Conservation (phyloP, 2,888 invertebrate species). For the Orthosia gracilis region DNA sequence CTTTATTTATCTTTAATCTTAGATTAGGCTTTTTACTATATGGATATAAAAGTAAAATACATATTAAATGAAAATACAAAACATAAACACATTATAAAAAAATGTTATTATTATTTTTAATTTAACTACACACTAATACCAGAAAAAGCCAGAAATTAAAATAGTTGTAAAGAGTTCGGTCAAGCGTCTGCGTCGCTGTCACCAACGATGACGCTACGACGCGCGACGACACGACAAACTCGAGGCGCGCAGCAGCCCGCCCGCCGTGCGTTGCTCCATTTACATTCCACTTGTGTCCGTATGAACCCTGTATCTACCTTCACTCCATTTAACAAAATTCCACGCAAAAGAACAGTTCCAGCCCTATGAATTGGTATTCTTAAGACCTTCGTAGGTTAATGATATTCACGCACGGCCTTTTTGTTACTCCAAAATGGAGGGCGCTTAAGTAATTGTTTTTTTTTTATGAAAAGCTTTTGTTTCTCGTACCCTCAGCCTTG, state of each 20-base stretch:
- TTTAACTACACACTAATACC: constrained; percentile 33
- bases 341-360: constrained; percentile 55
- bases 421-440: constrained; percentile 49
- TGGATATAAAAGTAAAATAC: constrained; percentile 31
- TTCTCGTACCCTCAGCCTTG: constrained; percentile 35
- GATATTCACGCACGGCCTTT: constrained; percentile 60
- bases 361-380: constrained; percentile 59
- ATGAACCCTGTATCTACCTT: constrained; percentile 61
- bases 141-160: constrained; percentile 48
- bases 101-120: neutral
- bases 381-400: constrained; percentile 55
- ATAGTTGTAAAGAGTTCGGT: constrained; percentile 71
- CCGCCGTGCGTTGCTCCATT: constrained; percentile 69
- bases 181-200: constrained; percentile 68
- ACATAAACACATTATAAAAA: neutral
- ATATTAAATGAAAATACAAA: constrained; percentile 1
- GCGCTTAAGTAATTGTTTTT: constrained; percentile 65
- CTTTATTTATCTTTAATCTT: constrained; percentile 36
- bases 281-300: constrained; percentile 70
- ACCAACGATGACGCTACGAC: constrained; percentile 4
- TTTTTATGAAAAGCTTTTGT: constrained; percentile 64
- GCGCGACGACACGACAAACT: constrained; percentile 60
- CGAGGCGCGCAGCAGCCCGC: constrained; percentile 43
- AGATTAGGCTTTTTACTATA: constrained; percentile 33
- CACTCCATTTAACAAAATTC: constrained; percentile 58